Evolutionary conservation across 2,888 invertebrate genomes (phyloP), one percentile per base, ranked within the genome.

Genomic region (Campoplex nolae): DNA sequence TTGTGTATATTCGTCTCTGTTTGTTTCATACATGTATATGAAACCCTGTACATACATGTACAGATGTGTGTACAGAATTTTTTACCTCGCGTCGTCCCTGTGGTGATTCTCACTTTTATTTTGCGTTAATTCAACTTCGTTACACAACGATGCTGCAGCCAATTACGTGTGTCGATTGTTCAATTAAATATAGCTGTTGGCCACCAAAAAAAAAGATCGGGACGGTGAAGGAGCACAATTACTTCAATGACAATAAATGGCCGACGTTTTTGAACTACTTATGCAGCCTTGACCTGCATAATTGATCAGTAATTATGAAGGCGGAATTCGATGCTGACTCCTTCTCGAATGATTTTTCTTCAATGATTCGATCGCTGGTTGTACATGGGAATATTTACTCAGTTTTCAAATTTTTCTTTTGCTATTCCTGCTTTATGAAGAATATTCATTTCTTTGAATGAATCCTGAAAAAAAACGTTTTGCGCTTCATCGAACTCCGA

Each of bases 111-210:
- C 62, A 78, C 83, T 70, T 82, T 86, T 83, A 78, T 86, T 83
- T 85, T 54, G 68, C 58, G 56, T 86, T 75, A 81, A 84, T 84
- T 84, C 84, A 84, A 86, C 86, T 86, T 86, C 84, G 86, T 84
- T 86, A 86, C 86, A 78, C 84, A 80, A 70, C 73, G 84, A 78
- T 77, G 77, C 62, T 74, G 68, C 35, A 86, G 58, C 84, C 86
- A 86, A 86, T 86, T 86, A 86, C 51, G 73, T 77, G 74, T 74
- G 81, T 81, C 86, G 84, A 68, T 86, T 84, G 81, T 86, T 84
- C 84, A 86, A 86, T 86, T 86, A 86, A 86, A 81, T 86, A 73
- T 70, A 42, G 51, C 86, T 45, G 28, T 77, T 45, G 74, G 62
- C 62, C 68, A 75, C 74, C 45, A 38, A 38, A 38, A 38, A 70